A percentile compares a stretch with the other conserved stretches of the same genome.
These are phyloP conservation scores for Pantherophis vulpinus DNA, from an alignment of 2,797 vertebrate species.

Conservation along the genomic window DNA sequence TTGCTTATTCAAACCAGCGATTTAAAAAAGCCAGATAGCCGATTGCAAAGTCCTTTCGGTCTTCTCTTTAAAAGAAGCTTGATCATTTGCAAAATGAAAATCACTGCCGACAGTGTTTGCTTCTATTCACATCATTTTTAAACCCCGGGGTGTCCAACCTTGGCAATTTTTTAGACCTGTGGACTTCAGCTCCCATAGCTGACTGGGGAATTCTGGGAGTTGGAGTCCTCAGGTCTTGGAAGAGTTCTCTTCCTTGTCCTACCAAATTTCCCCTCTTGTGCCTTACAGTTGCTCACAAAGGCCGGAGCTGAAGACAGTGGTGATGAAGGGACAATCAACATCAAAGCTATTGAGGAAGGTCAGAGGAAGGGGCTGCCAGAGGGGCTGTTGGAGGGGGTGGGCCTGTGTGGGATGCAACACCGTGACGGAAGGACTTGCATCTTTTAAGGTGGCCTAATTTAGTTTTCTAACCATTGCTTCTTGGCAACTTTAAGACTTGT, in stretches of 20 bases:
- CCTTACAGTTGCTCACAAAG: not conserved
- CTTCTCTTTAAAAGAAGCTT: not conserved
- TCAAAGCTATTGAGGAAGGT: slow-evolving; percentile 7
- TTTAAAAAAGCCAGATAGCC: not conserved
- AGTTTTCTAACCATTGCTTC: too few species aligned
- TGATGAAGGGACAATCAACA: not conserved
- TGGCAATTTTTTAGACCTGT: too few species aligned
- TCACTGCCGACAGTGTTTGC: not conserved
- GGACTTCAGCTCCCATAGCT: not conserved
- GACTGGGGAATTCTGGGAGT: not conserved
- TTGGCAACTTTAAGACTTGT: not conserved
- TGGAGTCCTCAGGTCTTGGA: not conserved
- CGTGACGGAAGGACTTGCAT: not conserved
- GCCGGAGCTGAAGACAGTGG: not conserved
- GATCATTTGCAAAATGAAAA: not conserved
- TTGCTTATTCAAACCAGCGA: not conserved
- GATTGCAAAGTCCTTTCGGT: not conserved
- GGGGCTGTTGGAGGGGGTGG: not conserved
- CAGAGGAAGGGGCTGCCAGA: not conserved
- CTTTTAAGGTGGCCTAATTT: not conserved
- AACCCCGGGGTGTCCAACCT: too few species aligned
- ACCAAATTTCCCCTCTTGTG: not conserved
- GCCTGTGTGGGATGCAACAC: not conserved
- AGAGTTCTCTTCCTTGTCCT: not conserved
- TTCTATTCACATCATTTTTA: not conserved